Evolutionary conservation across 2,888 invertebrate genomes (phyloP), one percentile per base, ranked within the genome.

Genomic region (Sthenelais limicola): DNA sequence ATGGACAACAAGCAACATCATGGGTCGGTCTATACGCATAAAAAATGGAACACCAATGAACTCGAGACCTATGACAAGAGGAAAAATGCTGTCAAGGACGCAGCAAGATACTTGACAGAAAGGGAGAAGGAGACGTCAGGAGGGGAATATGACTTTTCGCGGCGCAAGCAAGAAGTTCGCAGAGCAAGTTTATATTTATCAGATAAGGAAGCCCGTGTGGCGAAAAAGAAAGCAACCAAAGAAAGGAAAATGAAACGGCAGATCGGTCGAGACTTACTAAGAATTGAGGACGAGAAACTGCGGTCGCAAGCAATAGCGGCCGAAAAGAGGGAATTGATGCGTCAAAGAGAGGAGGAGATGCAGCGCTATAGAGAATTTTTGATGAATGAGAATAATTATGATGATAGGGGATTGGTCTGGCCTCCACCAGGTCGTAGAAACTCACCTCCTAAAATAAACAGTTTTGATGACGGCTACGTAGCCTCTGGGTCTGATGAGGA

Each of bases 321-420:
- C 18, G 38, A 21, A 1, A 62, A 62, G 62, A 1, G 62, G 1
- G 62, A 62, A 43, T 43, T 35, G 9, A 35, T 38, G 62, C 35
- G 62, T 24, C 62, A 62, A 26, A 35, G 43, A 24, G 62, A 62
- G 24, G 24, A 38, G 24, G 62, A 62, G 38, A 35, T 62, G 21
- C 35, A 33, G 62, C 35, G 43, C 26, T 43, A 62, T 35, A 3
- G 62, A 24, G 62, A 62, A 24, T 62, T 4, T 18, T 24, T 62
- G 62, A 62, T 62, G 62, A 35, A 62, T n/a, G 21, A 24, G 5
- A 21, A 9, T 21, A 62, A 62, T 38, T 62, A 38, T 62, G 62
- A 62, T n/a, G 62, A 62, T 35, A 62, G 38, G 4, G 62, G 62
- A 2, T 62, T 62, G 26, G 26, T 62, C 24, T 62, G 62, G 62